A percentile compares a stretch with the other conserved stretches of the same genome.
phyloP scores from a whole-genome alignment of 2,888 invertebrate species.

The Linnaemya vulpina region DNA sequence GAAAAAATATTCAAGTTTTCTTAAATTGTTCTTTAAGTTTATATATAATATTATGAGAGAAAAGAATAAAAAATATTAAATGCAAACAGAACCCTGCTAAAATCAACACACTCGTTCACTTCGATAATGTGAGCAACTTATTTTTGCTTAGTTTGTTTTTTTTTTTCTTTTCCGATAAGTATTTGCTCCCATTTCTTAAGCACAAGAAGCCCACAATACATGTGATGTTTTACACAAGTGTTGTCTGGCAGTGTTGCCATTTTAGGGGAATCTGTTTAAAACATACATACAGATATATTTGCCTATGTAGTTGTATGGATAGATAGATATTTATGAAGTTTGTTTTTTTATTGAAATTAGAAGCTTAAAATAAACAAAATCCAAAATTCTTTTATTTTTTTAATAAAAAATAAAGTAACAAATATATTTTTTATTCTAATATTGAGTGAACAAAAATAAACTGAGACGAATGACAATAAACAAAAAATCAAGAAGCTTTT shows the following conservation, averaged over 20 bases:
- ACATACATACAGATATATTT: neutral
- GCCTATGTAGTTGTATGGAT: neutral
- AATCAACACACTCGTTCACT: conserved; percentile 23
- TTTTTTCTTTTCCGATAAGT: conserved; percentile 34
- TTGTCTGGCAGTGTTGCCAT: conserved; percentile 40
- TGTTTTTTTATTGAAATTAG: neutral
- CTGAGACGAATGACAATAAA: conserved; percentile 11
- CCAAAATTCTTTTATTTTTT: conserved; percentile 10
- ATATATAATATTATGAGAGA: conserved; percentile 44
- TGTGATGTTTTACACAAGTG: conserved; percentile 14
- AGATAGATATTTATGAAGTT: neutral
- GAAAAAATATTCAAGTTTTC: conserved; percentile 9
- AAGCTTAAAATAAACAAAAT: conserved; percentile 16
- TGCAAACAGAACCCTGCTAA: conserved; percentile 59
- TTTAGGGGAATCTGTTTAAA: neutral
- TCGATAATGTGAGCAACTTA: conserved; percentile 16
- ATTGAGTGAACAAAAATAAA: conserved; percentile 7
- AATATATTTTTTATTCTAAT: neutral
- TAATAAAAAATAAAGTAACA: neutral
- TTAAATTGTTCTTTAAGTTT: conserved; percentile 33
- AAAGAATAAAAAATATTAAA: conserved; percentile 22
- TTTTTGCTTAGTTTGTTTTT: conserved; percentile 38
- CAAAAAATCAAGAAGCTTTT: neutral
- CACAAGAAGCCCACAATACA: conserved; percentile 20
- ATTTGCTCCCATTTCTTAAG: conserved; percentile 48